Evolutionary conservation across 2,797 vertebrate genomes (phyloP).

Genomic region (Pterois miles): DNA sequence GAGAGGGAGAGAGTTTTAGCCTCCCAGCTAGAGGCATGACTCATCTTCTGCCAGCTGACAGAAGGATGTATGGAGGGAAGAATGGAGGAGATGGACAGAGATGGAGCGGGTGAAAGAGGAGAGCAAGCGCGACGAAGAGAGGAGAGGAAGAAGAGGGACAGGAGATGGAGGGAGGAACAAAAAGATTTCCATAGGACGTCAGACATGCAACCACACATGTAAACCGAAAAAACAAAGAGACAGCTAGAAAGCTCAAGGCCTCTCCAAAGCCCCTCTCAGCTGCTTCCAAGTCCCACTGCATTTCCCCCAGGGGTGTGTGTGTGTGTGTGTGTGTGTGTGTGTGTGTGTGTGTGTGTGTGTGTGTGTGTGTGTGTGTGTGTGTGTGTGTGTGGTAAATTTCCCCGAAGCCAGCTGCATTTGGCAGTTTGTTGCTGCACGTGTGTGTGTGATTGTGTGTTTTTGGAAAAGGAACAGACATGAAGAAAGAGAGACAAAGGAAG

Average conservation of each 20-base stretch:
- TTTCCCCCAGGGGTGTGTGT: conserved; percentile 37
- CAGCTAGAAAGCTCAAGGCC: conserved; percentile 43
- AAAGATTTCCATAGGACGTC: conserved; percentile 31
- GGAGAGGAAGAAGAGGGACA: conserved; percentile 2
- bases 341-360: neutral
- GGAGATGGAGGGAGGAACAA: conserved; percentile 4
- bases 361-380: conserved; percentile 11
- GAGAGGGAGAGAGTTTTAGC: conserved; percentile 60
- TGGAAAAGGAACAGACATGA: conserved; percentile 28
- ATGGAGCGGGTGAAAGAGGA: conserved; percentile 7
- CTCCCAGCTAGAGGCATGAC: conserved; percentile 80
- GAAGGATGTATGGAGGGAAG: conserved; percentile 76
- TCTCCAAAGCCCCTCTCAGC: conserved; percentile 54
- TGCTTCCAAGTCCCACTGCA: conserved; percentile 62
- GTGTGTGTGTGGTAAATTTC: conserved; percentile 30
- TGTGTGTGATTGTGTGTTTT: conserved; percentile 19
- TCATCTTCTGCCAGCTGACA: conserved; percentile 84
- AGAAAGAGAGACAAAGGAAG: conserved; percentile 6
- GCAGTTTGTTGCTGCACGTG: conserved; percentile 33
- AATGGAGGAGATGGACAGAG: conserved; percentile 59
- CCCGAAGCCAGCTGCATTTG: conserved; percentile 54
- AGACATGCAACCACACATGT: conserved; percentile 48
- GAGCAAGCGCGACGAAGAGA: conserved; percentile 51
- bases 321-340: conserved; percentile 8
- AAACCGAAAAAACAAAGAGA: conserved; percentile 39